Conservation (phyloP, 2,888 invertebrate species). For the Lithodes maja region DNA sequence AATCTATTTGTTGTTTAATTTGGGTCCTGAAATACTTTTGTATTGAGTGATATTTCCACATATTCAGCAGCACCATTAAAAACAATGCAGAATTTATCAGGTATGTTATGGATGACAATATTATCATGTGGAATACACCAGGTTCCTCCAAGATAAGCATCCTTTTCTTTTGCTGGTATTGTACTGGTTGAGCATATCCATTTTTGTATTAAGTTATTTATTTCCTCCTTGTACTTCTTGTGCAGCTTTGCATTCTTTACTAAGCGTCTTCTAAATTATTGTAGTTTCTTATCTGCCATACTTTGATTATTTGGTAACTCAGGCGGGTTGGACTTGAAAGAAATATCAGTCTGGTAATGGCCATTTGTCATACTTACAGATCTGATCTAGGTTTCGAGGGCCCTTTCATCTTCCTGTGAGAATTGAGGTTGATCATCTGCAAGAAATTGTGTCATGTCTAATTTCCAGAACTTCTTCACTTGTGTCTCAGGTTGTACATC, state of each 20-base stretch:
- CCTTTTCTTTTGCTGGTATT: conserved; percentile 5
- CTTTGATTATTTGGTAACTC: background rate
- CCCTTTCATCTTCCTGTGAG: background rate
- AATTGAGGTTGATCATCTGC: background rate
- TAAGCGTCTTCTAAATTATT: background rate
- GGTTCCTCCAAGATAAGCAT: background rate
- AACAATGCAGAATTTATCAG: conserved; percentile 22
- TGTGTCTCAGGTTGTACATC: background rate
- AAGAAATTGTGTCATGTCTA: background rate
- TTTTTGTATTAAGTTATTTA: background rate
- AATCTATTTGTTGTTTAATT: conserved; percentile 15
- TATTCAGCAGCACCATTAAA: conserved; percentile 13
- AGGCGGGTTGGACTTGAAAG: background rate
- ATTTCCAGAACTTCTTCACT: background rate
- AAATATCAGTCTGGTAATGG: background rate
- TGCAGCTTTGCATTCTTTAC: background rate
- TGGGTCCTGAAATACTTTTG: conserved; percentile 15
- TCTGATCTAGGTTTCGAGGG: background rate
- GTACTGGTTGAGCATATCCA: conserved; percentile 27
- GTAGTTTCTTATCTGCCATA: conserved; percentile 2
- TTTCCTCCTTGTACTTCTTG: conserved; percentile 17
- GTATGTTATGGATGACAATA: background rate
- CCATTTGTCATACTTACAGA: background rate
- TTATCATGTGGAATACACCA: conserved; percentile 31
- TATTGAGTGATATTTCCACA: background rate